These are phyloP conservation scores for Eudiplozoon nipponicum DNA, from an alignment of 2,888 invertebrate species.

Conservation along the genomic window DNA sequence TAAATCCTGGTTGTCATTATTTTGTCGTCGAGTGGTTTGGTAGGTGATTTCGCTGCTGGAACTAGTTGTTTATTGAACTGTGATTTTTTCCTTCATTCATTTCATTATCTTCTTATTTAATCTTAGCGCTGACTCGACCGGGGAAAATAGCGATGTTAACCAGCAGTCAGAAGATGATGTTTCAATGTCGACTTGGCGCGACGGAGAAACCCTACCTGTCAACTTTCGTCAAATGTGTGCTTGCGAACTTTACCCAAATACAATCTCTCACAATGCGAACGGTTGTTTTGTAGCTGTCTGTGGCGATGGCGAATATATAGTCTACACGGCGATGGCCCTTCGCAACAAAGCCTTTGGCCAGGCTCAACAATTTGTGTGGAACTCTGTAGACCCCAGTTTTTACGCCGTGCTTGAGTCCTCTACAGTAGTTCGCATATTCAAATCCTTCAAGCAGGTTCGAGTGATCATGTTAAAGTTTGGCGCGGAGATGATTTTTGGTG, in stretches of 20 bases:
- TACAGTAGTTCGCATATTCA: slow-evolving; percentile 48
- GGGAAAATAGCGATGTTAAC: too few species aligned
- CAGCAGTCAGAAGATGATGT: slow-evolving; percentile 30
- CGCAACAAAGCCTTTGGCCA: slow-evolving; percentile 90
- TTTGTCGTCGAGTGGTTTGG: too few species aligned
- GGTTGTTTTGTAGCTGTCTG: slow-evolving; percentile 73
- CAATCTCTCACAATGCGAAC: slow-evolving; percentile 84
- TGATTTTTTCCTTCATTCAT: too few species aligned
- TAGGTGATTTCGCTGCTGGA: too few species aligned
- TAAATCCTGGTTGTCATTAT: too few species aligned
- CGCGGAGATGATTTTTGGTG: slow-evolving; percentile 67
- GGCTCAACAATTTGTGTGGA: slow-evolving; percentile 96
- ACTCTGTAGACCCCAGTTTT: slow-evolving; percentile 55
- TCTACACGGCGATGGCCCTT: slow-evolving; percentile 93
- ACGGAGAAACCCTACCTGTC: slow-evolving; percentile 63
- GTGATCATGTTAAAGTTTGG: slow-evolving; percentile 80
- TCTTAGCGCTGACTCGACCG: too few species aligned
- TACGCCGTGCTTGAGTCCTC: slow-evolving; percentile 47
- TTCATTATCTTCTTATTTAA: too few species aligned
- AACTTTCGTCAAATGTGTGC: slow-evolving; percentile 93
- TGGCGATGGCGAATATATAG: slow-evolving; percentile 95
- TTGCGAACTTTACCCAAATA: slow-evolving; percentile 93
- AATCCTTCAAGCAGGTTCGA: slow-evolving; percentile 85
- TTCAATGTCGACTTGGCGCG: slow-evolving; percentile 31
- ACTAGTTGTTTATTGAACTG: too few species aligned